These are phyloP conservation scores for Cordilura impudica DNA, from an alignment of 2,888 invertebrate genomes.

Conservation along the genomic window DNA sequence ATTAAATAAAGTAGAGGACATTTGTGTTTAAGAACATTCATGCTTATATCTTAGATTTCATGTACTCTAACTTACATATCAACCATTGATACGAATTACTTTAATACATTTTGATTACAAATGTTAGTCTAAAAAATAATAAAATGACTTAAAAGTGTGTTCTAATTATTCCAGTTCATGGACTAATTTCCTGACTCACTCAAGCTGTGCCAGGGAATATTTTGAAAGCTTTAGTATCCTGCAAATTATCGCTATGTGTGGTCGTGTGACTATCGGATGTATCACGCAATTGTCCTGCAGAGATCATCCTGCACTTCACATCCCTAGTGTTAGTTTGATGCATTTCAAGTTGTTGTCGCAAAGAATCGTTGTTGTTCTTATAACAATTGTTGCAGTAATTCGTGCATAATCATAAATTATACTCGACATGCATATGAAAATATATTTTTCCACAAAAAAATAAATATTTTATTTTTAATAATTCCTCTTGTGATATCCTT, in stretches of 20 bases:
- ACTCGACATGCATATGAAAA: conserved; percentile 68
- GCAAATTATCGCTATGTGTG: conserved; percentile 47
- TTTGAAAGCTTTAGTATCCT: conserved; percentile 37
- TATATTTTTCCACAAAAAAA: conserved; percentile 61
- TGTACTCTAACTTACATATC: no score
- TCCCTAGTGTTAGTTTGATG: conserved; percentile 33
- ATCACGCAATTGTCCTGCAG: conserved; percentile 51
- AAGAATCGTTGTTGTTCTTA: background rate
- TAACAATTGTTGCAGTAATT: conserved; percentile 29
- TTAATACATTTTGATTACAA: no score
- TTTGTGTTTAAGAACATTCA: no score
- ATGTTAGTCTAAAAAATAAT: no score
- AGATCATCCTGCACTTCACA: conserved; percentile 22
- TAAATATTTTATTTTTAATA: conserved; percentile 47
- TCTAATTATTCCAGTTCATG: conserved; percentile 22
- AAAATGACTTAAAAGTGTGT: conserved; percentile 13
- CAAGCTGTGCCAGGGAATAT: conserved; percentile 6
- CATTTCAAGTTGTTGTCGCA: conserved; percentile 9
- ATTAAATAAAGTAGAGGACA: no score
- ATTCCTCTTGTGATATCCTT: conserved; percentile 30
- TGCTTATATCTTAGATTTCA: no score
- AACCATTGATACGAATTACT: no score
- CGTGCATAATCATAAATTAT: conserved; percentile 72
- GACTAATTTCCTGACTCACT: conserved; percentile 19
- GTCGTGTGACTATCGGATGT: conserved; percentile 29